Conservation (phyloP, 2,888 invertebrate genomes). For the Hydraecia micacea region DNA sequence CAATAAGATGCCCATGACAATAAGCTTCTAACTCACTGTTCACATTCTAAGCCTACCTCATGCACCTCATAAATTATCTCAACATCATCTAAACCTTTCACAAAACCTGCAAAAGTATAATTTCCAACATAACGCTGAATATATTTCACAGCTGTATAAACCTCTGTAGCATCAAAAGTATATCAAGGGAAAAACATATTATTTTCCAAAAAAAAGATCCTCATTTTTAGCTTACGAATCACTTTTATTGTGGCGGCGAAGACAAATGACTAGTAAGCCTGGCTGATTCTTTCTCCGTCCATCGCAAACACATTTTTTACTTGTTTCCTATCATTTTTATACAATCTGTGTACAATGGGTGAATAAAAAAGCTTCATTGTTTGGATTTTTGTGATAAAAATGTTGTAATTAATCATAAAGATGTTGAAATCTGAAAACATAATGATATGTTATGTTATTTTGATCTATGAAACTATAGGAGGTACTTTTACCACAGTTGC, state of each 20-base stretch:
- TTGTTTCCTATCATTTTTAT: conserved; percentile 54
- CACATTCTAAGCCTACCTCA: background rate
- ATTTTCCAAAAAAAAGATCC: conserved; percentile 53
- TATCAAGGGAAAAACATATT: conserved; percentile 60
- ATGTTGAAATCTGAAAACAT: background rate
- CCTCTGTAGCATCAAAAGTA: conserved; percentile 38
- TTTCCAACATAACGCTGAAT: conserved; percentile 10
- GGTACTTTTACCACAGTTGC: background rate
- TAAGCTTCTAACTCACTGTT: background rate
- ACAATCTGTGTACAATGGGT: conserved; percentile 55
- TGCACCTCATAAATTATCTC: background rate
- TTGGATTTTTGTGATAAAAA: conserved; percentile 19
- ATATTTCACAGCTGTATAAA: conserved; percentile 33
- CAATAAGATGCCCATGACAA: background rate
- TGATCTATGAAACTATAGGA: background rate
- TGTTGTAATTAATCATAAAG: conserved; percentile 30
- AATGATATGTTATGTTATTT: background rate
- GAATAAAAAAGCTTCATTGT: conserved; percentile 44
- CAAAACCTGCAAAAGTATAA: background rate
- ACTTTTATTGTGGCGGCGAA: conserved; percentile 69
- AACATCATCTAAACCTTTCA: background rate
- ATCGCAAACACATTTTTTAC: conserved; percentile 67
- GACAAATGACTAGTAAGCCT: conserved; percentile 70
- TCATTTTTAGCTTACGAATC: conserved; percentile 66
- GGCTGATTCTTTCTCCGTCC: conserved; percentile 62